These are phyloP conservation scores for Leuctra nigra DNA, from an alignment of 2,888 invertebrate species.

Conservation along the genomic window DNA sequence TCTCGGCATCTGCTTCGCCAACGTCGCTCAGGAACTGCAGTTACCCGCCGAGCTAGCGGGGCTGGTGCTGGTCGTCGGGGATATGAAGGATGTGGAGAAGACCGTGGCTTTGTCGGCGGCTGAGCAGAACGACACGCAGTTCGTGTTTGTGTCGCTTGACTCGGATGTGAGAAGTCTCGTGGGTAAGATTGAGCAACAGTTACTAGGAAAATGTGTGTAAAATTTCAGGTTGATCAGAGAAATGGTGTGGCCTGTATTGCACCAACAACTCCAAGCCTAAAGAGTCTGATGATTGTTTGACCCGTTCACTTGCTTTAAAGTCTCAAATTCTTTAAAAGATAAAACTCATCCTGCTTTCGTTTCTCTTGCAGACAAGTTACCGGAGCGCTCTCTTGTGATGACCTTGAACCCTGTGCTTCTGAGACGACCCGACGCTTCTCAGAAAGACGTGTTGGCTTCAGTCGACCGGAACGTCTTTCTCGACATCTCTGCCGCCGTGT, in stretches of 20 bases:
- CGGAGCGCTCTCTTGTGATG: not conserved
- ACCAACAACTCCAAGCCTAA: no score
- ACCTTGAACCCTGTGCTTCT: not conserved
- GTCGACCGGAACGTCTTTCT: slow-evolving; percentile 14
- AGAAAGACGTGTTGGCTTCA: slow-evolving; percentile 10
- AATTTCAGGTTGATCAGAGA: not conserved
- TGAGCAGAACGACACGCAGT: not conserved
- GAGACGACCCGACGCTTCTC: slow-evolving; percentile 3
- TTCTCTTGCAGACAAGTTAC: not conserved
- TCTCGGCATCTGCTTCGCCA: no score
- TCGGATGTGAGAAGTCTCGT: not conserved
- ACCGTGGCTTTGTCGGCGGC: not conserved
- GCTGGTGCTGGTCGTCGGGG: slow-evolving; percentile 8
- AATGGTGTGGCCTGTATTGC: no score
- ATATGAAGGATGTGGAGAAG: not conserved
- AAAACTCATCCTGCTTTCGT: not conserved
- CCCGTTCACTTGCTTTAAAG: not conserved
- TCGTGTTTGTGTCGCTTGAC: slow-evolving; percentile 1
- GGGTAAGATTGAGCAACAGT: not conserved
- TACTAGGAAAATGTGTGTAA: not conserved
- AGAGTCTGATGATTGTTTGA: no score
- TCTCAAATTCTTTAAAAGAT: not conserved
- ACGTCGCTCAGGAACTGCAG: not conserved
- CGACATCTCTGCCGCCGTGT: slow-evolving; percentile 10
- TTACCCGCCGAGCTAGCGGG: not conserved